A percentile compares a stretch with the other conserved stretches of the same genome.
Conservation (phyloP, 2,888 invertebrate species). For the Epiblema foenella region DNA sequence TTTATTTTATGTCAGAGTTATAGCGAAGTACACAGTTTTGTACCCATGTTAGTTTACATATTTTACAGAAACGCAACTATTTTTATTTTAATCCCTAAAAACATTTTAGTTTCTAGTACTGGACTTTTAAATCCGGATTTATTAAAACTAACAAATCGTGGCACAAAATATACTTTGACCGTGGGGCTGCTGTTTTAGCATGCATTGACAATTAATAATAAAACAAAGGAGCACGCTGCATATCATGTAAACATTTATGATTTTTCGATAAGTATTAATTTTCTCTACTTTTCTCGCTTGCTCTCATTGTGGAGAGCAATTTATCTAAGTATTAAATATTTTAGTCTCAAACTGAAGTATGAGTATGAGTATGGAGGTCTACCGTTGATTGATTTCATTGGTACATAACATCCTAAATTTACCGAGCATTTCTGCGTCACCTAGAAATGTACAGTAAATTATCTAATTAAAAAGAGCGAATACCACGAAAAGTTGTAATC, state of each 20-base stretch:
- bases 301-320: too few species aligned
- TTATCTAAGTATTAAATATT: too few species aligned
- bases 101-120: background rate
- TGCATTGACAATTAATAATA: background rate
- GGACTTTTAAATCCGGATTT: background rate
- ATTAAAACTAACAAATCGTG: constrained; percentile 1
- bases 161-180: background rate
- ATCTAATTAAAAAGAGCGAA: too few species aligned
- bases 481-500: background rate
- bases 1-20: background rate
- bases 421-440: too few species aligned
- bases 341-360: background rate
- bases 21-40: background rate
- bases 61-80: background rate
- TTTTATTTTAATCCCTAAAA: background rate
- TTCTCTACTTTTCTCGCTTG: background rate
- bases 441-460: too few species aligned
- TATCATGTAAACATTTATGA: background rate
- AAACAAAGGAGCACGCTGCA: background rate
- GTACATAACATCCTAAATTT: background rate
- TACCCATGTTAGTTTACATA: background rate
- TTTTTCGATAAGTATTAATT: background rate
- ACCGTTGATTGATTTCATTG: background rate
- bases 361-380: too few species aligned
- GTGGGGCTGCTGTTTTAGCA: background rate